Conservation (phyloP, 2,797 vertebrate species). For the Pseudomugil tenellus region DNA sequence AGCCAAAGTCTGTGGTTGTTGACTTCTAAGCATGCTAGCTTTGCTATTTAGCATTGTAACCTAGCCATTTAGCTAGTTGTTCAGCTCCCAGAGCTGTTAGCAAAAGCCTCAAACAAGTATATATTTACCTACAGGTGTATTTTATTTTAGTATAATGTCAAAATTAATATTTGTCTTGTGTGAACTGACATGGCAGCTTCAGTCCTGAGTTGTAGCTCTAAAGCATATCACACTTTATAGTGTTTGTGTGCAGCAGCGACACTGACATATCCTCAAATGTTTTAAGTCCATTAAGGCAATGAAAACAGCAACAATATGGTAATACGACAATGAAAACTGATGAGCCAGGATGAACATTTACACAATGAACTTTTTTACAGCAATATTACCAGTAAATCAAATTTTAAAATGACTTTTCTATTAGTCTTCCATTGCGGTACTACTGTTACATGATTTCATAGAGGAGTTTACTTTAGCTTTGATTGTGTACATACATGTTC, state of each 20-base stretch:
- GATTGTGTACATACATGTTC: conserved; percentile 27
- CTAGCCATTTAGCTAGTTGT: conserved; percentile 6
- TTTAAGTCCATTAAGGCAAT: conserved; percentile 20
- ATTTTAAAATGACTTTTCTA: conserved; percentile 40
- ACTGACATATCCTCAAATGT: conserved; percentile 10
- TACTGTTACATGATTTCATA: conserved; percentile 3
- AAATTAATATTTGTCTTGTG: conserved; percentile 9
- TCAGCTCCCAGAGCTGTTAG: background rate
- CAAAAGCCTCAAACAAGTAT: background rate
- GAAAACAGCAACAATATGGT: background rate
- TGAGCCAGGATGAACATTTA: conserved; percentile 1
- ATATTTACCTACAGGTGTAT: background rate
- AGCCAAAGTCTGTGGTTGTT: background rate
- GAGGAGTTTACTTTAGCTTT: conserved; percentile 20
- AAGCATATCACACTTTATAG: conserved; percentile 53
- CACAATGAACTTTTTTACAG: conserved; percentile 18
- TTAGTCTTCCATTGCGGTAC: conserved; percentile 72
- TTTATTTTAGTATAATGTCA: background rate
- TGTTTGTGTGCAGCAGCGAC: background rate
- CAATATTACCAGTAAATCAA: conserved; percentile 49
- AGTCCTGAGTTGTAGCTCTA: conserved; percentile 5
- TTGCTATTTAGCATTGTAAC: background rate
- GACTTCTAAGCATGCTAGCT: conserved; percentile 6
- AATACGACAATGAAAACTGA: background rate
- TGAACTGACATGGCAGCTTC: conserved; percentile 22